These are phyloP conservation scores for Chitala chitala DNA, from an alignment of 2,113 vertebrate species.

Conservation along the genomic window DNA sequence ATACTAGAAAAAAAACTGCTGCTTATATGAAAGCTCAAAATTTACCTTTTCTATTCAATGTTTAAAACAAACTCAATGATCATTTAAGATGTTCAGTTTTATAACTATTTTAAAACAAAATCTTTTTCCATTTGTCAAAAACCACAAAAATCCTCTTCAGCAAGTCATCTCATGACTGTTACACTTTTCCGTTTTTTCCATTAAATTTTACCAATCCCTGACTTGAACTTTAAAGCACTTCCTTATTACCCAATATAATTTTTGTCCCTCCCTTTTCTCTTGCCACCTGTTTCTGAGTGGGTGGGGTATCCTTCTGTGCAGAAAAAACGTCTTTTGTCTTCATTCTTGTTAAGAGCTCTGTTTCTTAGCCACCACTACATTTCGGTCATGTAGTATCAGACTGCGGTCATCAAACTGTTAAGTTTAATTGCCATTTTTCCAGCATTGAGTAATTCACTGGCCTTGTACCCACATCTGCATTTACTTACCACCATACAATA, in stretches of 20 bases:
- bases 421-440: not conserved
- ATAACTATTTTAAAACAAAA: not conserved
- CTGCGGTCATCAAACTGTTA: too few relatives aligned
- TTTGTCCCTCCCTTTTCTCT: conserved; percentile 5
- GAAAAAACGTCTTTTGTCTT: too few relatives aligned
- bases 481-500: not conserved
- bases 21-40: too few relatives aligned
- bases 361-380: too few relatives aligned
- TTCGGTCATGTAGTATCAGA: too few relatives aligned
- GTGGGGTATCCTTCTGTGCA: too few relatives aligned
- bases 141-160: not conserved
- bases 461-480: not conserved
- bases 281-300: too few relatives aligned
- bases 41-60: too few relatives aligned
- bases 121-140: not conserved
- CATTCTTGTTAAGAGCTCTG: too few relatives aligned
- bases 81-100: not conserved
- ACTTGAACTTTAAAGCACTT: not conserved
- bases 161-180: not conserved
- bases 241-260: not conserved
- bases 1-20: not conserved
- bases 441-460: not conserved
- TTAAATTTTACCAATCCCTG: not conserved
- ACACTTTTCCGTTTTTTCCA: not conserved
- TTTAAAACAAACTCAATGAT: too few relatives aligned